Conservation (phyloP, 2,113 vertebrate species). For the Leptobrachium leishanense region DNA sequence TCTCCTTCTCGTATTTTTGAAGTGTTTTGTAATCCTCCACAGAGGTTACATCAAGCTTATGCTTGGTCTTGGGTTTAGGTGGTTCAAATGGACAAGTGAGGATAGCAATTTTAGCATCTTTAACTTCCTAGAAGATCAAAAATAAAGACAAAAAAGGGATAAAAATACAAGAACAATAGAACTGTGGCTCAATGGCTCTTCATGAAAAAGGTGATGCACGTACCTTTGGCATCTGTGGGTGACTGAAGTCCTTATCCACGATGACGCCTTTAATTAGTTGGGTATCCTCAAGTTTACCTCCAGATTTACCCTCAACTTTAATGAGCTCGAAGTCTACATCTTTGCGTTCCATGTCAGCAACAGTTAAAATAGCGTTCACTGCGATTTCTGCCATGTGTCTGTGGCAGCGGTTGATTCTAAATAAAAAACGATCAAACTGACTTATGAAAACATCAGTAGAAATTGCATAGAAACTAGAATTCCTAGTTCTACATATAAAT, state of each 20-base stretch:
- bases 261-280: slow-evolving; percentile 93
- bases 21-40: slow-evolving; percentile 95
- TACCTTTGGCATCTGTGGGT: slow-evolving; percentile 98
- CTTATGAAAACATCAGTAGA: too few species aligned
- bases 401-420: slow-evolving; percentile 95
- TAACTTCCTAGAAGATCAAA: slow-evolving; percentile 70
- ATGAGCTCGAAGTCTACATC: slow-evolving; percentile 98
- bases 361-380: slow-evolving; percentile 89
- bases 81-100: slow-evolving; percentile 97
- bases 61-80: slow-evolving; percentile 97
- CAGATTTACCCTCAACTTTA: slow-evolving; percentile 97
- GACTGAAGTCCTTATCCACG: slow-evolving; percentile 98
- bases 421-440: slow-evolving; percentile 1
- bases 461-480: too few species aligned
- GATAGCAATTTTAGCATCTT: slow-evolving; percentile 91
- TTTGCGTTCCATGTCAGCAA: slow-evolving; percentile 94
- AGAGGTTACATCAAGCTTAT: slow-evolving; percentile 95
- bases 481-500: too few species aligned
- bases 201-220: slow-evolving; percentile 28
- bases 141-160: neutral
- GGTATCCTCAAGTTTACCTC: slow-evolving; percentile 94
- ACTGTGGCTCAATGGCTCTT: neutral
- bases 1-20: slow-evolving; percentile 94
- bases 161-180: neutral
- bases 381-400: slow-evolving; percentile 98